Evolutionary conservation across 2,113 vertebrate genomes (phyloP), one percentile per base, ranked within the genome.

Genomic region (Stercorarius parasiticus): DNA sequence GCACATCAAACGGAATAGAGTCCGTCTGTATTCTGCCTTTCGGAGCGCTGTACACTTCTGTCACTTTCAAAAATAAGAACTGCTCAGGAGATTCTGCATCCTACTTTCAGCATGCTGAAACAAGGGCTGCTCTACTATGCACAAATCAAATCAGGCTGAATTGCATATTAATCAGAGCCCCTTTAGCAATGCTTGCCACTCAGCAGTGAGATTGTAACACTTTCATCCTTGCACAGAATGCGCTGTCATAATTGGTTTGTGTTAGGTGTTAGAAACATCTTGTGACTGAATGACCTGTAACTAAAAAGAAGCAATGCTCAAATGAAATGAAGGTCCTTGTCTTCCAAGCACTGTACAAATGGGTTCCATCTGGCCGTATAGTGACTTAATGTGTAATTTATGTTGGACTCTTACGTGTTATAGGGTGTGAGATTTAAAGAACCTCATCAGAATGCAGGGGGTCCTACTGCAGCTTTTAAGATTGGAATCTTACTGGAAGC

Each of bases 1-100:
- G 95, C 96, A 87, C 95, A 97, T 97, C 97, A 98, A 97, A 97
- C 10, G 0, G 94, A 62, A 78, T 45, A 17, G 86, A 87, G 90
- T 61, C 94, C 16, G 83, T 62, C 90, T 95, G 91, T 21, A 49
- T 43, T 76, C 83, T 69, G 65, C 81, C 79, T 80, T 96, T 47
- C 95, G 66, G 56, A 95, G 85, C 5, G 5, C 42, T 7, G 30
- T 52, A 13, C 21, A 0, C 55, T 95, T 52, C 55, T 91, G 95
- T 45, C 11, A 5, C 79, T 88, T 70, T 36, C 78, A 42, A 49
- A 82, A 88, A 38, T 3, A 22, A n/a, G 83, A 86, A 22, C 81
- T 42, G 78, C 88, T 95, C 77, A 8, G 78, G 93, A 95, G 88
- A 42, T 45, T 11, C 45, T 52, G 55, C 86, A 56, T 78, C 90